These are phyloP conservation scores for Tyria jacobaeae DNA, from an alignment of 2,888 invertebrate genomes.

Conservation along the genomic window DNA sequence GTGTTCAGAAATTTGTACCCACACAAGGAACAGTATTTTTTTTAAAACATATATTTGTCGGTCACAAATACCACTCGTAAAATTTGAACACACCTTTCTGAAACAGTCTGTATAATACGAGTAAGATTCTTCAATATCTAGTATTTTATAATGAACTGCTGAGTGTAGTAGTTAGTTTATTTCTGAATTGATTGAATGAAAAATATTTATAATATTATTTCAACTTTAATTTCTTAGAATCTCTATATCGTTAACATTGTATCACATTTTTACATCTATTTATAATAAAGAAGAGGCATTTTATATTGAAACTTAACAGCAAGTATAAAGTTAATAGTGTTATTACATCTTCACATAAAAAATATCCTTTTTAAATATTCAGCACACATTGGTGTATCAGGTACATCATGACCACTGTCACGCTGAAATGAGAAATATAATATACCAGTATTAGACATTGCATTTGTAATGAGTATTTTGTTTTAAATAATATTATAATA, in stretches of 20 bases:
- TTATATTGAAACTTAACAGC: slow-evolving; percentile 41
- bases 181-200: slow-evolving; percentile 43
- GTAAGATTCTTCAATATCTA: no score
- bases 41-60: no score
- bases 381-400: slow-evolving; percentile 77
- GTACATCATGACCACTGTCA: slow-evolving; percentile 79
- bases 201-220: slow-evolving; percentile 11
- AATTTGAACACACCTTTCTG: no score
- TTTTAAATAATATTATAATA: slow-evolving; percentile 17
- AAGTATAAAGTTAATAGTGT: slow-evolving; percentile 28
- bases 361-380: slow-evolving; percentile 50
- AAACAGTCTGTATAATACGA: no score
- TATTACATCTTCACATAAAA: slow-evolving; percentile 27
- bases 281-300: slow-evolving; percentile 4
- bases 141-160: slow-evolving; percentile 17
- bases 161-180: slow-evolving; percentile 33
- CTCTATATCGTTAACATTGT: slow-evolving; percentile 13
- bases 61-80: no score
- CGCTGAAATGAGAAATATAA: slow-evolving; percentile 75
- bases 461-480: slow-evolving; percentile 33
- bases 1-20: no score
- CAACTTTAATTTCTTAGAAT: slow-evolving; percentile 17
- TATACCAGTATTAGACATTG: slow-evolving; percentile 49
- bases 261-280: slow-evolving; percentile 18
- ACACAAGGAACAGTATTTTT: no score